Base-by-base conservation (phyloP, 2,888 invertebrate genomes). In the Drosophila mimica region DNA sequence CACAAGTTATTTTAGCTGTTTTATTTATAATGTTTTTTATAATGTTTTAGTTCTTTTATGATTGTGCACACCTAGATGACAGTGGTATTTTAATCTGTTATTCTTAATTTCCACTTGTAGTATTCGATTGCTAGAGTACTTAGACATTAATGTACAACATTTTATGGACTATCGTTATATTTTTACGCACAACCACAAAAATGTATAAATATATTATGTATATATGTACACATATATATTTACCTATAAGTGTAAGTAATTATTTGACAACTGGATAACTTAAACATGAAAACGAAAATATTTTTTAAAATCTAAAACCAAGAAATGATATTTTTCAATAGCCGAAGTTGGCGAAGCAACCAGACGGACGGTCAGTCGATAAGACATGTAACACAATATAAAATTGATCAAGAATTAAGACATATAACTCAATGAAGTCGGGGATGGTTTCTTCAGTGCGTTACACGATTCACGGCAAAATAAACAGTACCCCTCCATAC, bases 131-230 rank as follows among this genome's bases (percentile, higher is more conserved):
- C 51, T 70, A 64, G 34, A 60, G 36, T 71, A 63, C 20, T 61
- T 74, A 70, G 66, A 66, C 71, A 73, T 64, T 60, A 67, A 76
- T 70, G 4, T 73, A 75, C 66, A 76, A 76, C 30, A 48, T 63
- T 60, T 75, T 76, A 72, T 60, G 51, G 51, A 66, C 69, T 70
- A 77, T 63, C 51, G 34, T 60, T 51, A 66, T 63, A 65, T 57
- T 69, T 61, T 78, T 75, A 83, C 76, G 79, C 82, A 82, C 82
- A 82, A 82, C 82, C 82, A 82, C 72, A 81, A 61, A 70, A 57
- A 70, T 67, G 31, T 67, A 56, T 52, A 46, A 34, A 53, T 70
- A 17, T 54, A 28, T 38, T 61, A 48, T 52, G 25, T 57, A 51
- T 49, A 25, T 52, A 53, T 51, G 58, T 64, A 52, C 4, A 17